Conservation (phyloP, 2,888 invertebrate genomes). For the Clistopyga incitator region DNA sequence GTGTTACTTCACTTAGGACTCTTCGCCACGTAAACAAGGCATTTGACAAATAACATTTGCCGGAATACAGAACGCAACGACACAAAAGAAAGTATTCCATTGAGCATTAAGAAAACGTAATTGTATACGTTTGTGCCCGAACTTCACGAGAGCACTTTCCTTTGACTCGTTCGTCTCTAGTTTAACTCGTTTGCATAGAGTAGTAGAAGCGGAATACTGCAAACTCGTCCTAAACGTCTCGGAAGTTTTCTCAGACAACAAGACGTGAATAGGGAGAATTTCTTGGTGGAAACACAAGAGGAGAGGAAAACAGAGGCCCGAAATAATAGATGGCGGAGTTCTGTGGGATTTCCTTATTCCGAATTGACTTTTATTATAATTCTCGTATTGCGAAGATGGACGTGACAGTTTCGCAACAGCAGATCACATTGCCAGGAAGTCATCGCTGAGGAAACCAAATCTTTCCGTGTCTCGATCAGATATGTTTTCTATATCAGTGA, state of each 20-base stretch:
- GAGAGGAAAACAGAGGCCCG: constrained; percentile 5
- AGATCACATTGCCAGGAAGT: not conserved
- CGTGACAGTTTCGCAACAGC: not conserved
- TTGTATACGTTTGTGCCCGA: not conserved
- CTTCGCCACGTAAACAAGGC: not conserved
- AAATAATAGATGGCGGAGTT: constrained; percentile 15
- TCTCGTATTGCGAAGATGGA: not conserved
- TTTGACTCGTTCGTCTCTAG: constrained; percentile 16
- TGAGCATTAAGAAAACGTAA: constrained; percentile 9
- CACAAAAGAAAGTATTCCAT: constrained; percentile 12
- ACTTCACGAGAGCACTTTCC: not conserved
- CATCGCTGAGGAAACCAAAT: not conserved
- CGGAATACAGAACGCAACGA: not conserved
- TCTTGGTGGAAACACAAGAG: constrained; percentile 31
- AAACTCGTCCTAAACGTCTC: constrained; percentile 20
- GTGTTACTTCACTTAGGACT: not conserved
- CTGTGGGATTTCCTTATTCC: constrained; percentile 4
- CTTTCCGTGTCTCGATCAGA: constrained; percentile 4
- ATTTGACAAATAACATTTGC: not conserved
- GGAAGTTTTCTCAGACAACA: constrained; percentile 44
- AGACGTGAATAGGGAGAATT: not conserved
- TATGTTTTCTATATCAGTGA: constrained; percentile 4
- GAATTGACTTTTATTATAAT: constrained; percentile 8
- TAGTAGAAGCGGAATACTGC: not conserved
- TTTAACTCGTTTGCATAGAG: constrained; percentile 7